Evolutionary conservation across 2,797 vertebrate species (phyloP).

Genomic region (Hydrophis major): DNA sequence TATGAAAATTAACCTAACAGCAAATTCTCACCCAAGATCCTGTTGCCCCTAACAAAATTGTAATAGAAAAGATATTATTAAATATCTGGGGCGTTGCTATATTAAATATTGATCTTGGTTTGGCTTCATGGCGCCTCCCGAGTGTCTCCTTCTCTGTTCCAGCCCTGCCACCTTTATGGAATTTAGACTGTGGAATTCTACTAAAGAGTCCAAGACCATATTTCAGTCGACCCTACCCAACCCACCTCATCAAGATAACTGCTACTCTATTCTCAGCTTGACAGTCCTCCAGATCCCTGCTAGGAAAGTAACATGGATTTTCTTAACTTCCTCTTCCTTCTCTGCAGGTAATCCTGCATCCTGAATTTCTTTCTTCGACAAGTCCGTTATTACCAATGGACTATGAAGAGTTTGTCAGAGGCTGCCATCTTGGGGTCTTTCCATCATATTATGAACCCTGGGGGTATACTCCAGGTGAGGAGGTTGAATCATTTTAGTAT

Average conservation of each 20-base stretch:
- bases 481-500: background rate
- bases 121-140: background rate
- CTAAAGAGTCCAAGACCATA: background rate
- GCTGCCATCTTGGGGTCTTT: constrained; percentile 96
- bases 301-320: background rate
- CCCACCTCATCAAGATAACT: background rate
- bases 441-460: constrained; percentile 98
- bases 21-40: background rate
- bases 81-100: background rate
- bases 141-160: background rate
- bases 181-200: background rate
- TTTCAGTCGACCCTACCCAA: background rate
- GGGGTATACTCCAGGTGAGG: constrained; percentile 95
- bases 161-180: background rate
- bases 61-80: background rate
- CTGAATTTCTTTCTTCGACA: constrained; percentile 94
- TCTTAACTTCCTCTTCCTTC: background rate
- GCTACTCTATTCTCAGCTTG: background rate
- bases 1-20: no score
- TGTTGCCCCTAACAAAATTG: background rate
- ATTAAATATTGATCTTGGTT: background rate
- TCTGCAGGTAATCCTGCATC: constrained; percentile 88
- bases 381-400: constrained; percentile 94
- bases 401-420: constrained; percentile 95
- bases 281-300: background rate